Conservation (phyloP, 2,888 invertebrate genomes). For the Pristionchus mayeri region DNA sequence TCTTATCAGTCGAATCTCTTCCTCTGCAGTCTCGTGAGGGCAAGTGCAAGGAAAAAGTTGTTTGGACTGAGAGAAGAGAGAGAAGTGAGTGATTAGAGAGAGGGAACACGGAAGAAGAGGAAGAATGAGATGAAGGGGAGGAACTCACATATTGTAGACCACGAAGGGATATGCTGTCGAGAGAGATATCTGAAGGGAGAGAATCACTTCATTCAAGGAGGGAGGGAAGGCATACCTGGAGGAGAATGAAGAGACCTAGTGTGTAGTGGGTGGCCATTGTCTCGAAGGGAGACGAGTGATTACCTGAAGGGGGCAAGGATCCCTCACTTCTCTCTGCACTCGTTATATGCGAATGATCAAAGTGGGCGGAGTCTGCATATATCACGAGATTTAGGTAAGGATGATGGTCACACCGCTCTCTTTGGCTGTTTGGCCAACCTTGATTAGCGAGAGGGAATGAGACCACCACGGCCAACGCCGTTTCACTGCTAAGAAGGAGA, state of each 20-base stretch:
- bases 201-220: too few relatives aligned
- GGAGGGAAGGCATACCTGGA: not conserved
- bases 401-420: not conserved
- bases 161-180: constrained; percentile 31
- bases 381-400: not conserved
- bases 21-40: not conserved
- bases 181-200: not conserved
- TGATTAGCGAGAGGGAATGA: not conserved
- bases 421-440: not conserved
- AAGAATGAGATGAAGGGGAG: too few relatives aligned
- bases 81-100: too few relatives aligned
- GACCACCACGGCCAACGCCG: not conserved
- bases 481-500: too few relatives aligned
- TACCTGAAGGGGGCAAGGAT: constrained; percentile 21
- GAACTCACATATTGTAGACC: constrained; percentile 26
- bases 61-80: not conserved
- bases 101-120: not conserved
- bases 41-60: not conserved
- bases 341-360: constrained; percentile 9
- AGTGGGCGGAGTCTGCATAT: constrained; percentile 25
- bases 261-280: not conserved
- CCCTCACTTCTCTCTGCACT: not conserved
- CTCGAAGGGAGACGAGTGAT: constrained; percentile 35
- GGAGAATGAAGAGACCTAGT: not conserved
- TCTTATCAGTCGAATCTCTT: not conserved